Conservation (phyloP, 2,797 vertebrate genomes). For the Apogon talboti region DNA sequence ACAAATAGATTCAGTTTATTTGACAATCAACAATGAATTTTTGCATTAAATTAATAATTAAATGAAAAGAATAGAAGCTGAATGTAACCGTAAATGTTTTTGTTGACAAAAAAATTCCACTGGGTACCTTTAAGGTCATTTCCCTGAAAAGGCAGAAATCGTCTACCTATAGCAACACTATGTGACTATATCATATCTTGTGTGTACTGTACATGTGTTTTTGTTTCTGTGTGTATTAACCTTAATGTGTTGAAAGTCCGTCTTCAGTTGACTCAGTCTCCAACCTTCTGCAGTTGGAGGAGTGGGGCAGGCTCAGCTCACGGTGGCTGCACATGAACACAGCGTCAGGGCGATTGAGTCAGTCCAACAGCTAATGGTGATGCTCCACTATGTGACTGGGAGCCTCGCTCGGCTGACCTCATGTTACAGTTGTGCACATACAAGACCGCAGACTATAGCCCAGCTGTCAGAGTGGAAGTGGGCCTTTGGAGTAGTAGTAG, state of each 20-base stretch:
- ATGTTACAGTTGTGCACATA: conserved; percentile 33
- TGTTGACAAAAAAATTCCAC: conserved; percentile 28
- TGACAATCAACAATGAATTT: conserved; percentile 1
- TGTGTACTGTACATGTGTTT: conserved; percentile 34
- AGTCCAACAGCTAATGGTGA: conserved; percentile 32
- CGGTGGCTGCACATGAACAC: conserved; percentile 37
- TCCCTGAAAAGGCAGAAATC: conserved; percentile 18
- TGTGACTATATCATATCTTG: conserved; percentile 29
- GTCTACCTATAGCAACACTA: conserved; percentile 30
- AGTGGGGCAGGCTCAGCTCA: conserved; percentile 46
- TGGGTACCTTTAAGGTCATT: conserved; percentile 31
- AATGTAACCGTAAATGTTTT: conserved; percentile 40
- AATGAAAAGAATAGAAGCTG: conserved; percentile 3
- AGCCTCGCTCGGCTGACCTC: conserved; percentile 52
- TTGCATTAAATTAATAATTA: neutral
- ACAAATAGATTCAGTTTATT: neutral
- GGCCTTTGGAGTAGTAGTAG: conserved; percentile 37
- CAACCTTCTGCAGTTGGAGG: conserved; percentile 22
- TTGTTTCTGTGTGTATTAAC: conserved; percentile 37
- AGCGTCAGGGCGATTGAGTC: conserved; percentile 30
- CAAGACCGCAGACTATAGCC: conserved; percentile 36
- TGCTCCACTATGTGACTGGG: conserved; percentile 54
- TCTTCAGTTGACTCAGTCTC: neutral
- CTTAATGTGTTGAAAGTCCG: conserved; percentile 18
- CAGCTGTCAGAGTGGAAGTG: conserved; percentile 48